Conservation (phyloP, 2,113 vertebrate genomes). For the Rutilus rutilus region DNA sequence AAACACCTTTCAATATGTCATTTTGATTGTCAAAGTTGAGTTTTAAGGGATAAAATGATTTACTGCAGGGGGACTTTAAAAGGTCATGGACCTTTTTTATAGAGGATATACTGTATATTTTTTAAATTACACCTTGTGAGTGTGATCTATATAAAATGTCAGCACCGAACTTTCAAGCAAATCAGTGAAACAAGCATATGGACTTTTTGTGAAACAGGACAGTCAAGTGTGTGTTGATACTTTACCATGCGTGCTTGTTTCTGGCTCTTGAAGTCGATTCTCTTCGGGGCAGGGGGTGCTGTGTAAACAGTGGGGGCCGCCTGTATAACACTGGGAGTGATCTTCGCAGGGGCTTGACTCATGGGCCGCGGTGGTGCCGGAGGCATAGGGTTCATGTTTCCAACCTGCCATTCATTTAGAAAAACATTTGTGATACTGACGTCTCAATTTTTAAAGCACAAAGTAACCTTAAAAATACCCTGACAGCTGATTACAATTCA, state of each 20-base stretch:
- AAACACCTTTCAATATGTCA: too few relatives aligned
- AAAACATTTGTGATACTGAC: neutral
- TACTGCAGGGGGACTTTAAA: too few relatives aligned
- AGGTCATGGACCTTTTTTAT: too few relatives aligned
- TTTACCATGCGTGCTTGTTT: slow-evolving; percentile 78
- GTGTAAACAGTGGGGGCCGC: slow-evolving; percentile 84
- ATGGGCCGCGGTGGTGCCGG: slow-evolving; percentile 63
- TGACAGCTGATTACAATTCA: neutral
- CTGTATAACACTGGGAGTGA: slow-evolving; percentile 78
- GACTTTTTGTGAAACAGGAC: neutral
- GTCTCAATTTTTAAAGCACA: neutral
- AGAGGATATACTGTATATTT: too few relatives aligned
- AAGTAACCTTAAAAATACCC: neutral
- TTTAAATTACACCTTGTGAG: too few relatives aligned
- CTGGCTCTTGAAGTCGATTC: slow-evolving; percentile 70
- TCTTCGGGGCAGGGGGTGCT: slow-evolving; percentile 72
- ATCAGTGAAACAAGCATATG: too few relatives aligned
- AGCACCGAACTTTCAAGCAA: too few relatives aligned
- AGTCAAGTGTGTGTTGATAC: neutral
- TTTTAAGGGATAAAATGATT: too few relatives aligned
- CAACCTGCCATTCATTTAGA: slow-evolving; percentile 61
- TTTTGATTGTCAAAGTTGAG: too few relatives aligned
- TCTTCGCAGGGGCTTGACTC: slow-evolving; percentile 66
- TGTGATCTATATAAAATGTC: too few relatives aligned
- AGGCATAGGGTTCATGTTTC: slow-evolving; percentile 70